phyloP scores from a whole-genome alignment of 1,140 invertebrate species.

The Leptopilina boulardi region DNA sequence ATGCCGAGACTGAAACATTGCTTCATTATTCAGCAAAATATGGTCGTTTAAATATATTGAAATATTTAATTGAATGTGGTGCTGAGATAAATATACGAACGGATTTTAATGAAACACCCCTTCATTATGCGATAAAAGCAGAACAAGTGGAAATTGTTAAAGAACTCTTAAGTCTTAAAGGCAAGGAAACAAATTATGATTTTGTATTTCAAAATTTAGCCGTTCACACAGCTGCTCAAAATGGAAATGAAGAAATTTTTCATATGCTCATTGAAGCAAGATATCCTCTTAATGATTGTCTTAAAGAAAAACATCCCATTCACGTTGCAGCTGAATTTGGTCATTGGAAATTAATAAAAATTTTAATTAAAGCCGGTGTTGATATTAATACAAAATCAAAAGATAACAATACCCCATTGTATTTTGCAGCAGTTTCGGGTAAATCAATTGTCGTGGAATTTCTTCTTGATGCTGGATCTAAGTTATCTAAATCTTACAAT shows the following conservation, averaged over 20 bases:
- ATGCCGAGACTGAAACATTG: background rate
- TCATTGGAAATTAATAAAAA: background rate
- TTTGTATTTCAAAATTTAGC: too few relatives aligned
- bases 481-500: too few relatives aligned
- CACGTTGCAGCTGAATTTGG: background rate
- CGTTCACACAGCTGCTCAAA: background rate
- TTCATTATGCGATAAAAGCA: background rate
- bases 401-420: background rate
- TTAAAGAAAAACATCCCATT: background rate
- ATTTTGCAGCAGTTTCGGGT: background rate
- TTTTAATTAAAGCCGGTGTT: background rate
- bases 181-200: too few relatives aligned
- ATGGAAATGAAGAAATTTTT: background rate
- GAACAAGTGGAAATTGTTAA: background rate
- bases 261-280: background rate
- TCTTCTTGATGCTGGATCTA: background rate
- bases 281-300: background rate
- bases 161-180: background rate
- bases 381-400: background rate
- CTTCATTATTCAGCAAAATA: background rate
- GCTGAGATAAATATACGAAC: background rate
- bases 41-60: background rate
- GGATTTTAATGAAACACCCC: background rate
- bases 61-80: background rate
- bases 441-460: background rate